Conservation (phyloP, 2,113 vertebrate species). For the Typhlomys cinereus region DNA sequence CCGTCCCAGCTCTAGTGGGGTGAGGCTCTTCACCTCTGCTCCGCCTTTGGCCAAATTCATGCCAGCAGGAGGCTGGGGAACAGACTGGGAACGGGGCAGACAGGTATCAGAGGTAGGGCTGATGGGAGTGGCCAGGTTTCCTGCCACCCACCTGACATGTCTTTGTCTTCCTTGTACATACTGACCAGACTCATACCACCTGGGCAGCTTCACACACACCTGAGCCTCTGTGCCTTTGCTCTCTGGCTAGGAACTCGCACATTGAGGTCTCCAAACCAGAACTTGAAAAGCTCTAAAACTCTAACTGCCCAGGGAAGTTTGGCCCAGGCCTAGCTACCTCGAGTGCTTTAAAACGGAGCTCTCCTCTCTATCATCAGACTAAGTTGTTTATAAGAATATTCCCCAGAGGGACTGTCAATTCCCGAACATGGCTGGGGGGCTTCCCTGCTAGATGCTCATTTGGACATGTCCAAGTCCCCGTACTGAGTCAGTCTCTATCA, state of each 20-base stretch:
- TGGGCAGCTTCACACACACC: background rate
- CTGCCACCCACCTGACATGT: background rate
- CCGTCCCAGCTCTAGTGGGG: background rate
- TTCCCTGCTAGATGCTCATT: background rate
- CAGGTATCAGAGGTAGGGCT: too few species aligned
- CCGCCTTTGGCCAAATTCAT: background rate
- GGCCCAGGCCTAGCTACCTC: background rate
- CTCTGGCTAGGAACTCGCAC: background rate
- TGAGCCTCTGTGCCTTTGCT: background rate
- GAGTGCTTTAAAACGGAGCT: background rate
- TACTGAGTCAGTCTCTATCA: background rate
- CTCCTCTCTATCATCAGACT: background rate
- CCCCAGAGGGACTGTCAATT: background rate
- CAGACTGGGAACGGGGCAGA: background rate
- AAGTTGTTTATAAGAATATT: fast-evolving
- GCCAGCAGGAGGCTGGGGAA: background rate
- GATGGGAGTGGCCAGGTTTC: background rate
- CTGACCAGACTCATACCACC: background rate
- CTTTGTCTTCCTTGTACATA: background rate
- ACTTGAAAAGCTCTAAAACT: background rate
- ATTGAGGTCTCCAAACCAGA: background rate
- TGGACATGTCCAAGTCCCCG: fast-evolving
- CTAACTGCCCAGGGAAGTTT: fast-evolving
- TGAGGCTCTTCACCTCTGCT: background rate
- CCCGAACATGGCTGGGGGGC: background rate